phyloP scores from a whole-genome alignment of 2,797 vertebrate genomes.

The Sus cebifrons region DNA sequence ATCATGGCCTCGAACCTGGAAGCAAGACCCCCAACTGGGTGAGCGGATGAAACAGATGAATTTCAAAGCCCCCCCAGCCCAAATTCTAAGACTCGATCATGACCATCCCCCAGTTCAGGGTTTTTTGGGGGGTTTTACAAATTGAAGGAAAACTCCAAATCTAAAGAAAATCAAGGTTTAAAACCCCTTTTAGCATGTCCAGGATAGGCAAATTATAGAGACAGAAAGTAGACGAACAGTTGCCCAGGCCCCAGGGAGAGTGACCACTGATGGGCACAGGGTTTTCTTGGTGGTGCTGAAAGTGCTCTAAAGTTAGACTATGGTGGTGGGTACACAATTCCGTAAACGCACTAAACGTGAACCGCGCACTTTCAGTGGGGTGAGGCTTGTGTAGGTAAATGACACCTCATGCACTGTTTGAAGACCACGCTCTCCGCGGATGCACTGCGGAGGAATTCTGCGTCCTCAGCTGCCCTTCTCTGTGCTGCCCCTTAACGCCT shows the following conservation, averaged over 20 bases:
- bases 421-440: not conserved
- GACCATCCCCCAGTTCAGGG: rapidly evolving
- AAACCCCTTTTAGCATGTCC: not conserved
- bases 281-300: rapidly evolving
- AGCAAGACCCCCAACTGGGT: not conserved
- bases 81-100: not conserved
- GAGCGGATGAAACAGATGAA: rapidly evolving
- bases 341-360: not conserved
- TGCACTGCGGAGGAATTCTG: not conserved
- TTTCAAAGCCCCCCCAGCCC: not conserved
- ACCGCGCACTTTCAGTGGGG: not conserved
- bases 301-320: not conserved
- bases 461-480: rapidly evolving
- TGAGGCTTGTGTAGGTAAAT: rapidly evolving
- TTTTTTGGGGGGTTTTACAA: not conserved
- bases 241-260: rapidly evolving
- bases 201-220: rapidly evolving
- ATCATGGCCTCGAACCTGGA: not conserved
- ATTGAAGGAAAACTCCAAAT: not conserved
- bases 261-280: rapidly evolving
- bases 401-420: not conserved
- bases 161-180: not conserved
- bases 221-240: rapidly evolving
- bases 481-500: not conserved
- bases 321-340: not conserved